Conservation (phyloP, 2,113 vertebrate species). For the Ardeotis arabs region DNA sequence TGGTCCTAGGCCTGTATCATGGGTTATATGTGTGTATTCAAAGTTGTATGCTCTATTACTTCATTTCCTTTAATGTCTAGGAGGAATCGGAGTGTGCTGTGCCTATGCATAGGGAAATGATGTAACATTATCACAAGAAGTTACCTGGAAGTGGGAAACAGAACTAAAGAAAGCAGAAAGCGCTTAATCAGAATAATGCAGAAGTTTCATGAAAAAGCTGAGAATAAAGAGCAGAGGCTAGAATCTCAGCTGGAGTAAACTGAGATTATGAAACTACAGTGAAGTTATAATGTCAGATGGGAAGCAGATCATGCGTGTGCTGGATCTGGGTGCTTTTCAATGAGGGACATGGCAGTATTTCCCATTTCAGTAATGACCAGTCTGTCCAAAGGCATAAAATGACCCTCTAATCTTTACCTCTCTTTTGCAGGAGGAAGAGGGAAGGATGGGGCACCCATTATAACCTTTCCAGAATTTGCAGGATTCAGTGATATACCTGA, state of each 20-base stretch:
- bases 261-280: background rate
- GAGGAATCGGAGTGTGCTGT: background rate
- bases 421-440: constrained; percentile 86
- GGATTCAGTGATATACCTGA: constrained; percentile 90
- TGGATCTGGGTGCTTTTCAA: background rate
- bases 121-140: background rate
- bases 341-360: background rate
- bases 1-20: background rate
- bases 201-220: background rate
- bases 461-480: constrained; percentile 91
- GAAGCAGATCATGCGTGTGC: background rate
- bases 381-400: background rate
- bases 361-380: background rate
- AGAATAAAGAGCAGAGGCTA: background rate
- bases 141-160: background rate
- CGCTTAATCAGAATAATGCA: background rate
- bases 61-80: background rate
- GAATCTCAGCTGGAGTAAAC: background rate
- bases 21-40: background rate
- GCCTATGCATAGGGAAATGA: background rate
- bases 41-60: background rate
- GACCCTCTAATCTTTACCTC: background rate
- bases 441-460: constrained; percentile 92
- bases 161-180: background rate
- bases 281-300: background rate